A percentile compares a stretch with the other conserved stretches of the same genome.
Conservation (phyloP, 2,113 vertebrate genomes). For the Pterocles burchelli region DNA sequence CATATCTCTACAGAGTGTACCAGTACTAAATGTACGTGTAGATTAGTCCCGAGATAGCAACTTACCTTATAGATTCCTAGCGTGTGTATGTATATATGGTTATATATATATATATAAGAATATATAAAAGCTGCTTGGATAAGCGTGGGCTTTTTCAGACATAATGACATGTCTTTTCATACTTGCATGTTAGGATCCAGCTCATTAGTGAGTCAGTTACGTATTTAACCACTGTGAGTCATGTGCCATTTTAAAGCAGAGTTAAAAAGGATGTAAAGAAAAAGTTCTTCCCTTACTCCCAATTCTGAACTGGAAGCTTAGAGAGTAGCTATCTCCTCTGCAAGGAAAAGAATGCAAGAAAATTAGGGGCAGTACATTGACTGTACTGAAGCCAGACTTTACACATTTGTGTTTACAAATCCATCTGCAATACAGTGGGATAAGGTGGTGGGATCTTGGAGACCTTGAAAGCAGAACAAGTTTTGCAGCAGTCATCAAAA, state of each 20-base stretch:
- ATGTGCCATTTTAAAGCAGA: not conserved
- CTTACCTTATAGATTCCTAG: not conserved
- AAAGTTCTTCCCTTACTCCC: not conserved
- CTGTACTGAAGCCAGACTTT: not conserved
- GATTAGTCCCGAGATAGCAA: not conserved
- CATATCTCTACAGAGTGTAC: not conserved
- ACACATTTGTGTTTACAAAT: not conserved
- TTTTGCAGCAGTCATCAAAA: not conserved
- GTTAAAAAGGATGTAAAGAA: not conserved
- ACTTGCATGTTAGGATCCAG: not conserved
- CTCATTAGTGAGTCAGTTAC: conserved; percentile 9
- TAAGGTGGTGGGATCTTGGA: not conserved
- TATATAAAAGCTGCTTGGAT: not conserved
- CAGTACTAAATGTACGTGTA: not conserved
- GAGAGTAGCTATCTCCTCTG: not conserved
- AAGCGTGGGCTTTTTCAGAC: not conserved
- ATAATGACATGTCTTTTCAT: not conserved
- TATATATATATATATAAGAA: too few relatives aligned
- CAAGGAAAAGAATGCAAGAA: not conserved
- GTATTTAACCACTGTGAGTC: conserved; percentile 19
- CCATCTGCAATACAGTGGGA: not conserved
- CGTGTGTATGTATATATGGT: fast-evolving
- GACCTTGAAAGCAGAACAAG: not conserved
- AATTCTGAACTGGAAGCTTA: not conserved
- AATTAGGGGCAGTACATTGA: not conserved